Evolutionary conservation across 2,888 invertebrate genomes (phyloP).

Genomic region (Eupithecia centaureata): DNA sequence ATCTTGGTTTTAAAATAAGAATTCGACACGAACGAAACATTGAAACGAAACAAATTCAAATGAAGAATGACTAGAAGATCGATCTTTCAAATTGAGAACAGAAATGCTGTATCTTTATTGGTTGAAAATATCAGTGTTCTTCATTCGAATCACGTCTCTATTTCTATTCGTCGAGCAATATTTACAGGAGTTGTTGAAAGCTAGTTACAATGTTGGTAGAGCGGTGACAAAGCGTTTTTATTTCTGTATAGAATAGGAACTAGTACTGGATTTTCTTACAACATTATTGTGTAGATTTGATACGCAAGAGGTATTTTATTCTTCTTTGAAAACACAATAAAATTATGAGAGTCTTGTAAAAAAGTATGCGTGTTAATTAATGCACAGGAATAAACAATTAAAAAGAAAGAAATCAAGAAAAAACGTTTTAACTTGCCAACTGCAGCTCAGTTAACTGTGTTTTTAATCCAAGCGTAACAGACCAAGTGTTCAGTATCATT

Average conservation of each 20-base stretch:
- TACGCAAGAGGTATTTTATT: neutral
- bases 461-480: too few species aligned
- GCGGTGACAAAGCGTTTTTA: constrained; percentile 36
- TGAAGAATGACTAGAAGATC: neutral
- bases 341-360: neutral
- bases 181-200: constrained; percentile 33
- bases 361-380: neutral
- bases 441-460: too few species aligned
- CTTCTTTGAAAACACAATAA: neutral
- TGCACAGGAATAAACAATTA: too few species aligned
- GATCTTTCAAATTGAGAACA: constrained; percentile 30
- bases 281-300: neutral
- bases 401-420: too few species aligned
- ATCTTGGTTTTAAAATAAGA: neutral
- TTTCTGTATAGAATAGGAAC: constrained; percentile 23
- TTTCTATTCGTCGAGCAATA: constrained; percentile 33
- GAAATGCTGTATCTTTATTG: constrained; percentile 21
- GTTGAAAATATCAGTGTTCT: constrained; percentile 18
- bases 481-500: too few species aligned
- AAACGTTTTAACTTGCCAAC: too few species aligned
- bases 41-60: neutral
- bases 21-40: neutral
- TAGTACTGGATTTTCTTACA: neutral
- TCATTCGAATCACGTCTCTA: constrained; percentile 31
- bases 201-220: constrained; percentile 26